Percentiles rank a stretch among this genome's conserved stretches.
These are phyloP conservation scores for Aphelenchoides bicaudatus DNA, from an alignment of 2,888 invertebrate species.

Conservation along the genomic window DNA sequence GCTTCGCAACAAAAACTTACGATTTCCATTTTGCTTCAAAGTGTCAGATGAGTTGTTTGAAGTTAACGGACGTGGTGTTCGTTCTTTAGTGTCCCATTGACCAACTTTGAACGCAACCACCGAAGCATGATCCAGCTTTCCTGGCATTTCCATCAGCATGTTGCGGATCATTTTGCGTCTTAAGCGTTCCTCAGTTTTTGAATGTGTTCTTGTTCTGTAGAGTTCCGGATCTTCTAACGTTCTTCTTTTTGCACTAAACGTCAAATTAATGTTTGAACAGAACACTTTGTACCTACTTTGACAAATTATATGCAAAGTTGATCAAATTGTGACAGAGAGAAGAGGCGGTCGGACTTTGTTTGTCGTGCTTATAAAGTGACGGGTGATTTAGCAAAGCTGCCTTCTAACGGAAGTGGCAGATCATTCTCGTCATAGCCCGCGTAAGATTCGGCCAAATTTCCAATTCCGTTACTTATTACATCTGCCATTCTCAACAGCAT, in stretches of 20 bases:
- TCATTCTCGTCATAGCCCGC: slow-evolving; percentile 15
- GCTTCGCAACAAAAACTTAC: not conserved
- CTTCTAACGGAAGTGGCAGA: slow-evolving; percentile 22
- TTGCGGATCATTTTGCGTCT: slow-evolving; percentile 72
- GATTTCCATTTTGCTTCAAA: slow-evolving; percentile 8
- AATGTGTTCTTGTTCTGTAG: slow-evolving; percentile 63
- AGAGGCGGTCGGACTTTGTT: slow-evolving; percentile 62
- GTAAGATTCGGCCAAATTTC: slow-evolving; percentile 9
- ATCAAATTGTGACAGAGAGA: slow-evolving; percentile 71
- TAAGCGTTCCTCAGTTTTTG: slow-evolving; percentile 64
- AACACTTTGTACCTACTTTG: slow-evolving; percentile 59
- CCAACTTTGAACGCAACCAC: slow-evolving; percentile 73
- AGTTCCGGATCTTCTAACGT: slow-evolving; percentile 78
- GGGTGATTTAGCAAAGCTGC: slow-evolving; percentile 65
- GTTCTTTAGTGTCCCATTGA: slow-evolving; percentile 27
- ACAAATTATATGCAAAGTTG: slow-evolving; percentile 75
- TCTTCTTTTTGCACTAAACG: slow-evolving; percentile 72
- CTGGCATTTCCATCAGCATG: slow-evolving; percentile 74
- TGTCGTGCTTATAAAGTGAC: slow-evolving; percentile 63
- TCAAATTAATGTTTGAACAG: slow-evolving; percentile 17
- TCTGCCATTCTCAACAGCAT: slow-evolving; percentile 75
- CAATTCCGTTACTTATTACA: slow-evolving; percentile 69
- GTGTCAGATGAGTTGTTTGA: slow-evolving; percentile 3
- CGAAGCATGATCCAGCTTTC: slow-evolving; percentile 83
- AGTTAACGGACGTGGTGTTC: not conserved